A percentile compares a stretch with the other conserved stretches of the same genome.
Conservation (phyloP, 1,140 invertebrate species). For the Sminthurides bifidus region DNA sequence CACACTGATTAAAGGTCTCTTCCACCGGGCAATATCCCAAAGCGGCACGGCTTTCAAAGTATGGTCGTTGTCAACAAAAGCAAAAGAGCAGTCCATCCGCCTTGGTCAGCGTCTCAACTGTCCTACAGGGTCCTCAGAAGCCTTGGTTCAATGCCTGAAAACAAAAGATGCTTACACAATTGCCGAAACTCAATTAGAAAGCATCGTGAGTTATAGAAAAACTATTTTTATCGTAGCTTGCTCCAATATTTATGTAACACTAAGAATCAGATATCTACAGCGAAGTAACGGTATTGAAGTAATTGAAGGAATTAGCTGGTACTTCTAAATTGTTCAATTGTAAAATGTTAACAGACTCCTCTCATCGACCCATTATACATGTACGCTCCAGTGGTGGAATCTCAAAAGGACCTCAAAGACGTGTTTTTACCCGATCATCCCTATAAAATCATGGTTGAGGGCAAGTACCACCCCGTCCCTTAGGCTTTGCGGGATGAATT, state of each 20-base stretch:
- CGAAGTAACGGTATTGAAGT: no score
- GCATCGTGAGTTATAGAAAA: conserved; percentile 1
- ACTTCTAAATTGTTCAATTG: not conserved
- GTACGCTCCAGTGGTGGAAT: conserved; percentile 17
- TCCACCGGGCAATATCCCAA: conserved; percentile 13
- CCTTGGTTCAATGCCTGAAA: conserved; percentile 33
- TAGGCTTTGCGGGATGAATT: conserved; percentile 11
- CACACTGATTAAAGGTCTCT: conserved; percentile 5
- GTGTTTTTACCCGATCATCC: conserved; percentile 18
- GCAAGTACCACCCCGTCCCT: conserved; percentile 12
- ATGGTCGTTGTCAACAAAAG: conserved; percentile 57
- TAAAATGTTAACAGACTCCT: conserved; percentile 4
- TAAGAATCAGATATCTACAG: not conserved
- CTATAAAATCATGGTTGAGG: not conserved
- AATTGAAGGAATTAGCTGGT: not conserved
- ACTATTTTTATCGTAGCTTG: not conserved
- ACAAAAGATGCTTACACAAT: conserved; percentile 4
- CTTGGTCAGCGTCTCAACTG: conserved; percentile 43
- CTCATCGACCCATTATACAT: conserved; percentile 2
- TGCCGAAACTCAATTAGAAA: conserved; percentile 9
- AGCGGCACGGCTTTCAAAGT: conserved; percentile 51
- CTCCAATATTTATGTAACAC: not conserved
- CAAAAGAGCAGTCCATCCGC: conserved; percentile 47
- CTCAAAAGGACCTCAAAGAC: not conserved
- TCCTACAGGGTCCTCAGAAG: conserved; percentile 48